phyloP scores from a whole-genome alignment of 2,113 vertebrate genomes.

The Vulpes lagopus region DNA sequence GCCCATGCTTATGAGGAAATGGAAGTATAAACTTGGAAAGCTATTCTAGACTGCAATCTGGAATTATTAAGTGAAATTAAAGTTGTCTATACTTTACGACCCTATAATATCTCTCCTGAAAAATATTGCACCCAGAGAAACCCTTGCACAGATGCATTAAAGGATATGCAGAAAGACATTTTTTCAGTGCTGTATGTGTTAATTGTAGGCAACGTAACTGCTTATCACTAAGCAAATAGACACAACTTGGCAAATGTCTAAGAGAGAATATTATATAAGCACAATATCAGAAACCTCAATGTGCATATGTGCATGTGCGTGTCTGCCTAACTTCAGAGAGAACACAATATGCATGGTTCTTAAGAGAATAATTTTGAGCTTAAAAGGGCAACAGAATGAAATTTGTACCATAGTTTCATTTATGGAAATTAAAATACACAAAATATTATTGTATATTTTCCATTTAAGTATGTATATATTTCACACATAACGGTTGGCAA shows the following conservation, averaged over 20 bases:
- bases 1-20: neutral
- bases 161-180: neutral
- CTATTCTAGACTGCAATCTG: neutral
- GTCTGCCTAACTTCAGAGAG: neutral
- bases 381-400: neutral
- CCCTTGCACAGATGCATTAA: neutral
- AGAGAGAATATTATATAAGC: neutral
- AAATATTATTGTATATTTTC: neutral
- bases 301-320: neutral
- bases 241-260: neutral
- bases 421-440: neutral
- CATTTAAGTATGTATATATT: neutral
- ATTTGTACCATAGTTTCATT: neutral
- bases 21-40: neutral
- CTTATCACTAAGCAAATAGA: neutral
- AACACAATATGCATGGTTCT: neutral
- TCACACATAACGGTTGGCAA: neutral
- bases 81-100: neutral
- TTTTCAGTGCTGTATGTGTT: neutral
- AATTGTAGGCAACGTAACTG: neutral
- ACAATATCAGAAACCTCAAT: neutral
- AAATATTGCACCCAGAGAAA: neutral
- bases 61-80: constrained; percentile 5
- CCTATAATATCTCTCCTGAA: neutral
- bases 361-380: neutral